Base-by-base conservation (phyloP, 2,113 vertebrate species). In the Pardalotus punctatus region DNA sequence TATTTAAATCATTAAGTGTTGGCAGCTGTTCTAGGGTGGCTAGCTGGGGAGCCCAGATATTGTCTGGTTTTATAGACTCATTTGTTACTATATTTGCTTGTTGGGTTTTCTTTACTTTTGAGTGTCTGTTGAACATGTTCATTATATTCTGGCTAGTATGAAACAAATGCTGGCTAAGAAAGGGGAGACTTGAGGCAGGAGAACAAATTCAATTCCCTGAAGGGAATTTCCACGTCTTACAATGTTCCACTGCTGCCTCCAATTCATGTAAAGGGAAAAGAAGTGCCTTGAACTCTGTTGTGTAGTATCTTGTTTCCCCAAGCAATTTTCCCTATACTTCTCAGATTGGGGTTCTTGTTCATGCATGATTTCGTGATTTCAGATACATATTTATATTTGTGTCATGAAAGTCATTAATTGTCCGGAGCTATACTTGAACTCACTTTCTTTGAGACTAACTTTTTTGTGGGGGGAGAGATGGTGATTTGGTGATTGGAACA, bases 101-200 rank as follows among this genome's bases (percentile, higher is more conserved):
- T 42, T 57, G 71, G 64, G 56, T 91, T 95, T 84, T 81, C 64
- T 73, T 86, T 73, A 38, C 50, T 65, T 78, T 89, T 38, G 38
- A n/a, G 28, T 65, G 10, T 77, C 45, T 89, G 36, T 69, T 57
- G 70, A 89, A 76, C 33, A 14, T 69, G 42, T 33, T 81, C 21
- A 50, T 80, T 95, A 25, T 71, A 33, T 72, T 87, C 87, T 58
- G 73, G 19, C 33, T 88, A 33, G 57, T n/a, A 42, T 74, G 65
- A 76, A 91, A 79, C 23, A 74, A 93, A 48, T 76, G 17, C 24
- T 81, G 36, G 40, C 76, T 87, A 87, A 72, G 28, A 86, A 92
- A 38, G n/a, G 23, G 54, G 20, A 14, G 0, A 2, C 43, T 74
- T 84, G 51, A 81, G 47, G 64, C 72, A 86, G 57, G 38, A 70